Evolutionary conservation across 2,113 vertebrate genomes (phyloP).

Genomic region (Grus americana): DNA sequence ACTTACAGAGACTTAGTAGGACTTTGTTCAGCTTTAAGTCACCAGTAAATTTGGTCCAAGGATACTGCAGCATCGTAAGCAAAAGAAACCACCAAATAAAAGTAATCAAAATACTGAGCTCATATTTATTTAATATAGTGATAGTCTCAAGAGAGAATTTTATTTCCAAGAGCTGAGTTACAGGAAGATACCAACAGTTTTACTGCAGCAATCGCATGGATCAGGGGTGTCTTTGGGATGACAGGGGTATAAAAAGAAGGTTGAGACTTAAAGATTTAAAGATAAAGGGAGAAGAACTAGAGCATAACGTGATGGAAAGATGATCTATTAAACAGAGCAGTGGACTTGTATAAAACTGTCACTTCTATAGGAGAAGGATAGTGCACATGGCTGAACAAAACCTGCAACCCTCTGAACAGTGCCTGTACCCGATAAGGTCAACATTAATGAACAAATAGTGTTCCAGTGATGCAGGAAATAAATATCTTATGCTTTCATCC

Average conservation of each 20-base stretch:
- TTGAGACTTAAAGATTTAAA: slow-evolving; percentile 11
- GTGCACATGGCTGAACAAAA: slow-evolving; percentile 33
- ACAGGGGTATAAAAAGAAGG: slow-evolving; percentile 3
- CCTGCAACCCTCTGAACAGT: background rate
- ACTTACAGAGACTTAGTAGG: background rate
- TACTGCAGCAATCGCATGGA: background rate
- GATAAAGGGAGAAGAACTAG: slow-evolving; percentile 19
- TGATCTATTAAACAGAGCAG: slow-evolving; percentile 44
- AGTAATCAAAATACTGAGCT: background rate
- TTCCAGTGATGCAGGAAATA: slow-evolving; percentile 46
- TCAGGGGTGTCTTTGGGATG: background rate
- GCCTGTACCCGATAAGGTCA: slow-evolving; percentile 2
- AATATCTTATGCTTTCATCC: slow-evolving; percentile 27
- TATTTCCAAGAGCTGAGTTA: background rate
- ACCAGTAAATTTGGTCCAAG: background rate
- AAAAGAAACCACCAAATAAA: slow-evolving; percentile 14
- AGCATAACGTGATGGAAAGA: background rate
- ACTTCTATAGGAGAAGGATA: background rate
- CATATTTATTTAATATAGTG: background rate
- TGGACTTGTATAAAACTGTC: slow-evolving; percentile 37
- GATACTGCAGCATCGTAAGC: background rate
- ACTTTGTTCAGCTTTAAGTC: background rate
- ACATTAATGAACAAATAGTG: slow-evolving; percentile 49
- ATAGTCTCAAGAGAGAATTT: background rate
- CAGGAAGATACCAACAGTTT: background rate